Evolutionary conservation across 1,140 invertebrate species (phyloP).

Genomic region (Solenopsis invicta): DNA sequence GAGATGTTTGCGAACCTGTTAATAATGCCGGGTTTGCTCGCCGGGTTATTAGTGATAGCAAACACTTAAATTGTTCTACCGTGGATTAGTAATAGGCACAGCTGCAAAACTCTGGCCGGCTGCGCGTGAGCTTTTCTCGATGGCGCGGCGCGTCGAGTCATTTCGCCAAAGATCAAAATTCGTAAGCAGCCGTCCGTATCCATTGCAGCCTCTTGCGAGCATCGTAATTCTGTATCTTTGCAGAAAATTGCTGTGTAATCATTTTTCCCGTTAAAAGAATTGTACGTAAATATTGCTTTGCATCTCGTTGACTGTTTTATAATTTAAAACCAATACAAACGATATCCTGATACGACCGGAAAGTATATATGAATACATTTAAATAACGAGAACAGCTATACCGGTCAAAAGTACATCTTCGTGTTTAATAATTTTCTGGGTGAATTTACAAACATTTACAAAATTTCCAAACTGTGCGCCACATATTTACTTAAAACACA

Average conservation of each 20-base stretch:
- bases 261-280: neutral
- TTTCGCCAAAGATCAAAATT: conserved; percentile 7
- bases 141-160: conserved; percentile 22
- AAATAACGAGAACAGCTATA: too few species aligned
- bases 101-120: conserved; percentile 68
- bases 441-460: too few species aligned
- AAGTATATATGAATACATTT: too few species aligned
- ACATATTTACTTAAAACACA: too few species aligned
- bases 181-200: neutral
- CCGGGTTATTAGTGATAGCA: conserved; percentile 84
- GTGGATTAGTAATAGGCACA: conserved; percentile 79
- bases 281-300: neutral
- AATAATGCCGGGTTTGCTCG: conserved; percentile 84
- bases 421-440: too few species aligned
- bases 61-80: conserved; percentile 84
- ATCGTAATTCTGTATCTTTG: neutral
- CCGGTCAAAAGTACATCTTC: too few species aligned
- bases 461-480: too few species aligned
- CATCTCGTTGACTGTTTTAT: neutral
- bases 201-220: neutral
- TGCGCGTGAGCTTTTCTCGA: conserved; percentile 60
- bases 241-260: neutral
- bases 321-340: neutral
- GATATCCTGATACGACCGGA: too few species aligned
- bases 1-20: conserved; percentile 85